Evolutionary conservation across 1,140 invertebrate species (phyloP).

Genomic region (Zaprionus tsacasi): DNA sequence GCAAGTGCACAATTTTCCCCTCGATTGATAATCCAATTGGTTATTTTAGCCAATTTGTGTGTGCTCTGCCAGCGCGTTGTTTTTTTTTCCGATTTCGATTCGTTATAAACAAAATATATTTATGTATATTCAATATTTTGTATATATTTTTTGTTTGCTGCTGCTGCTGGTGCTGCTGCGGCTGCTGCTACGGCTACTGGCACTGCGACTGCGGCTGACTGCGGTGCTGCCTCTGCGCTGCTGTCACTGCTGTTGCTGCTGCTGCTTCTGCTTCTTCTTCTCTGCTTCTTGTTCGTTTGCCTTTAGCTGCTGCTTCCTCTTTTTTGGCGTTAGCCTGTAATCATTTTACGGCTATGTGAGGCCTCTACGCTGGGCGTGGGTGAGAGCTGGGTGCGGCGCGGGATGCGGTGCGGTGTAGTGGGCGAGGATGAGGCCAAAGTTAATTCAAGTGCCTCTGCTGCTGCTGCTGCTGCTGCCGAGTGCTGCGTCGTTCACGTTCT

Average conservation of each 20-base stretch:
- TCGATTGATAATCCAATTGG: constrained; percentile 18
- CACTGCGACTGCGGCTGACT: constrained; percentile 21
- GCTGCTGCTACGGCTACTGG: constrained; percentile 18
- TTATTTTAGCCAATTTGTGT: neutral
- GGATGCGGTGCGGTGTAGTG: neutral
- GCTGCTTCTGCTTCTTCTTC: constrained; percentile 35
- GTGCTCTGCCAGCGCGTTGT: neutral
- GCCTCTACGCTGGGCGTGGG: constrained; percentile 1
- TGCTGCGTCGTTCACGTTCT: constrained; percentile 41
- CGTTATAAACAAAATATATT: constrained; percentile 10
- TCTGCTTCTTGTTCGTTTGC: constrained; percentile 42
- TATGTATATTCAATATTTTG: constrained; percentile 10
- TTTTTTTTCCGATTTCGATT: neutral
- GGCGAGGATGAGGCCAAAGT: constrained; percentile 56
- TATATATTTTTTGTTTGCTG: constrained; percentile 8
- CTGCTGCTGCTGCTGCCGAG: constrained; percentile 22
- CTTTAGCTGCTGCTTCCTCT: constrained; percentile 40
- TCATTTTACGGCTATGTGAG: constrained; percentile 63
- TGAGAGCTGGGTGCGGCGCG: neutral
- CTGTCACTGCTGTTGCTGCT: constrained; percentile 36
- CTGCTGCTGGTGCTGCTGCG: constrained; percentile 14
- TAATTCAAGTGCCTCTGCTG: constrained; percentile 68
- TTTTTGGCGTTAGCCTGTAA: constrained; percentile 71
- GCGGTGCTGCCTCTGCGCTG: constrained; percentile 17
- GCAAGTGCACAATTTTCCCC: constrained; percentile 40